Evolutionary conservation across 2,797 vertebrate genomes (phyloP).

Genomic region (Hemibagrus guttatus): DNA sequence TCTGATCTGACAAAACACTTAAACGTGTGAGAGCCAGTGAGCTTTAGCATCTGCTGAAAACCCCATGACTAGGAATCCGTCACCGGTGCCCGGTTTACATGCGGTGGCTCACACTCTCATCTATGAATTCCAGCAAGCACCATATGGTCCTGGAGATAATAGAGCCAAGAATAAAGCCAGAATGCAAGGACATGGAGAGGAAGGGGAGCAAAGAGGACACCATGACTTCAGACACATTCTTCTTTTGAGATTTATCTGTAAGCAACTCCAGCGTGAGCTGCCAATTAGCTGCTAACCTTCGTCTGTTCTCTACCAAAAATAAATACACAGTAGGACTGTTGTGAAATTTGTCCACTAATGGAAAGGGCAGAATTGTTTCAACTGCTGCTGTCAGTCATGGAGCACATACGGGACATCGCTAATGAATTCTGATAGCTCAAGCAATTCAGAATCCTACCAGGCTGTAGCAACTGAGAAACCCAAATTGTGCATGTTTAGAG

Average conservation of each 20-base stretch:
- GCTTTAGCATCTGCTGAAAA: conserved; percentile 63
- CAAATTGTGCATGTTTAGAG: background rate
- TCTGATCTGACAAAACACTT: conserved; percentile 66
- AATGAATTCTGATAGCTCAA: conserved; percentile 5
- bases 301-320: background rate
- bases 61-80: conserved; percentile 53
- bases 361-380: conserved; percentile 17
- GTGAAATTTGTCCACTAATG: conserved; percentile 40
- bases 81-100: conserved; percentile 48
- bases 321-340: conserved; percentile 26
- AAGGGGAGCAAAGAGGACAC: conserved; percentile 23
- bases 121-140: conserved; percentile 40
- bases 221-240: conserved; percentile 41
- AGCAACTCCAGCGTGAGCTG: conserved; percentile 18
- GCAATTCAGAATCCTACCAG: background rate
- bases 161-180: conserved; percentile 25
- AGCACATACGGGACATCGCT: background rate
- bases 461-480: background rate
- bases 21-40: conserved; percentile 47
- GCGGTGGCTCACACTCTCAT: conserved; percentile 28
- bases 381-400: conserved; percentile 19
- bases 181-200: conserved; percentile 25
- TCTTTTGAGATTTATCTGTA: conserved; percentile 43
- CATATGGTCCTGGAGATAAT: conserved; percentile 48
- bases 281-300: conserved; percentile 20